Percentiles rank a stretch among this genome's conserved stretches.
Conservation (phyloP, 2,113 vertebrate genomes). For the Salvelinus alpinus region DNA sequence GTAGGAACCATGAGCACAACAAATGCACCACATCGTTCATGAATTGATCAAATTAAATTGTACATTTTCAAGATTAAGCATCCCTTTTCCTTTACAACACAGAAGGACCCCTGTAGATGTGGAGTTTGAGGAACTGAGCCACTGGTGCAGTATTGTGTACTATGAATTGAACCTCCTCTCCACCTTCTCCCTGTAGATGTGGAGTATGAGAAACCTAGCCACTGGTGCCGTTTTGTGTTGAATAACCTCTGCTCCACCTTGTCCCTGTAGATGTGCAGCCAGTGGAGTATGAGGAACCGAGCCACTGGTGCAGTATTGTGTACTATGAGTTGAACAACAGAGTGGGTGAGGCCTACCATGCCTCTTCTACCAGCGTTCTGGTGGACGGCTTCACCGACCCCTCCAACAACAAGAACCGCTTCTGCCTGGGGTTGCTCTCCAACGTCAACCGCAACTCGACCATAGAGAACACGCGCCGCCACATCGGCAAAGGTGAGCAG, state of each 20-base stretch:
- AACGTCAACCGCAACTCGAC: constrained; percentile 97
- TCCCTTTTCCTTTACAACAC: too few relatives aligned
- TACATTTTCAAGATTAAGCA: too few relatives aligned
- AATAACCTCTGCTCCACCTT: constrained; percentile 71
- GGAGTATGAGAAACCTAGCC: constrained; percentile 93
- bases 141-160: constrained; percentile 67
- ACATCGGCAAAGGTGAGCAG: constrained; percentile 91
- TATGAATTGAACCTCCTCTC: constrained; percentile 76
- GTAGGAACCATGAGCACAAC: too few relatives aligned
- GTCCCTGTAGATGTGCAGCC: constrained; percentile 86
- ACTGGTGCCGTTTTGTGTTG: constrained; percentile 98
- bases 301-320: constrained; percentile 98
- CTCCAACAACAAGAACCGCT: constrained; percentile 96
- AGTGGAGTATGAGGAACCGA: constrained; percentile 94
- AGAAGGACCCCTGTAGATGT: constrained; percentile 66
- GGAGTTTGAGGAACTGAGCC: too few relatives aligned
- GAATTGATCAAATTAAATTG: too few relatives aligned
- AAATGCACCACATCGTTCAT: too few relatives aligned
- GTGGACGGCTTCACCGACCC: constrained; percentile 97
- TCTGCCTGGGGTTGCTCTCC: constrained; percentile 93
- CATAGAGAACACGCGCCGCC: constrained; percentile 92
- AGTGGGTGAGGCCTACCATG: constrained; percentile 94
- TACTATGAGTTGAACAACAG: constrained; percentile 96
- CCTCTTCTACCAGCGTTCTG: constrained; percentile 92
- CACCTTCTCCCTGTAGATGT: constrained; percentile 77